Percentiles rank a stretch among this genome's conserved stretches.
phyloP scores from a whole-genome alignment of 2,888 invertebrate species.

The Deilephila elpenor region DNA sequence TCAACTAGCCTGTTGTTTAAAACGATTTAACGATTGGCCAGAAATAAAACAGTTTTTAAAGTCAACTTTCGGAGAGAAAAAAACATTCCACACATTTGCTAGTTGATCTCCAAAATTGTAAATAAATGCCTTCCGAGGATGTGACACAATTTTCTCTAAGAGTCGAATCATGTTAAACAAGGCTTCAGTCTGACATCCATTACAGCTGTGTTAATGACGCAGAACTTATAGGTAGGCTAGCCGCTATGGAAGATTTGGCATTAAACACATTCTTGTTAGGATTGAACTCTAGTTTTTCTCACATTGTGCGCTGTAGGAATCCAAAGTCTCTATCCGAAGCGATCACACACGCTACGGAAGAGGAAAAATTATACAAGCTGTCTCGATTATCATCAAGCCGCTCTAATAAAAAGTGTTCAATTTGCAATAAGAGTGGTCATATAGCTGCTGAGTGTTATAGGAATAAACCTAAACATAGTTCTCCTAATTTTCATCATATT shows the following conservation, averaged over 20 bases:
- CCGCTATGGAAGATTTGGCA: constrained; percentile 8
- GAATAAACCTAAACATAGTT: too few relatives aligned
- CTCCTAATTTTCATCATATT: too few relatives aligned
- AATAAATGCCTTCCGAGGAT: not conserved
- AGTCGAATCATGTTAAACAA: not conserved
- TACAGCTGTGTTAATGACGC: too few relatives aligned
- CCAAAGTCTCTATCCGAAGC: not conserved
- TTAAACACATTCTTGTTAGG: constrained; percentile 2
- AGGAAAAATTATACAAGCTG: constrained; percentile 11
- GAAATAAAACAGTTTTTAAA: constrained; percentile 46
- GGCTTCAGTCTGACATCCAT: too few relatives aligned
- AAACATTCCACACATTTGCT: constrained; percentile 36
- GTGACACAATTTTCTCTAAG: not conserved
- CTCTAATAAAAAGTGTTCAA: too few relatives aligned
- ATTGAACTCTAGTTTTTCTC: not conserved
- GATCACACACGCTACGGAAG: not conserved
- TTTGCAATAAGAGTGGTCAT: too few relatives aligned
- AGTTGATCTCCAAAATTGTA: not conserved
- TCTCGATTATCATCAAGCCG: too few relatives aligned
- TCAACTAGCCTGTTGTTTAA: constrained; percentile 44
- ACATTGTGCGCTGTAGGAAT: constrained; percentile 4
- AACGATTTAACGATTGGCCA: constrained; percentile 43
- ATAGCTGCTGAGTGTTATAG: too few relatives aligned
- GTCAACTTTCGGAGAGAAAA: constrained; percentile 43
- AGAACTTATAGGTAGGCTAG: not conserved